Conservation (phyloP, 2,113 vertebrate species). For the Mormoops blainvillei region DNA sequence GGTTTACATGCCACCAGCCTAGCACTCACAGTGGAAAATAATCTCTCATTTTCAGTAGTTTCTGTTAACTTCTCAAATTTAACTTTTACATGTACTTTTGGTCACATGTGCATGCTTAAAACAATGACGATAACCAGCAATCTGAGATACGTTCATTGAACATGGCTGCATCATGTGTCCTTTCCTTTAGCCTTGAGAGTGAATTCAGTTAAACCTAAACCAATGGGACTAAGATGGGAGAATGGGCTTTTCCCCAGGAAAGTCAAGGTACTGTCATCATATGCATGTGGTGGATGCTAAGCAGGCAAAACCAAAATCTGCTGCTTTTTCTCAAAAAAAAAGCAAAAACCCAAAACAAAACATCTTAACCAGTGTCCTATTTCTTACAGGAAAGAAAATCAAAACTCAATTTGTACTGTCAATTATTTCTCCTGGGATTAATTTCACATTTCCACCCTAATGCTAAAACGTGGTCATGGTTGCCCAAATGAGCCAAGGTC, state of each 20-base stretch:
- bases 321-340: not conserved
- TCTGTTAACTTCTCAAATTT: not conserved
- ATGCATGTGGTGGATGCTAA: not conserved
- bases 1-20: not conserved
- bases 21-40: not conserved
- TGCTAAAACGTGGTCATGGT: not conserved
- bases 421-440: not conserved
- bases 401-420: not conserved
- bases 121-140: not conserved
- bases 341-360: no score
- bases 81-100: not conserved
- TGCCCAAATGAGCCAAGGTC: not conserved
- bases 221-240: not conserved
- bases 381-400: not conserved
- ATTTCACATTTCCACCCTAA: not conserved
- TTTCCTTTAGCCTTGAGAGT: not conserved
- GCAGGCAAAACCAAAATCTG: not conserved
- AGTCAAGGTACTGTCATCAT: not conserved
- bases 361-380: not conserved
- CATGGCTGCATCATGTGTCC: not conserved
- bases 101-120: not conserved
- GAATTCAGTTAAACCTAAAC: not conserved
- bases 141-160: not conserved
- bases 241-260: not conserved
- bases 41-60: slow-evolving; percentile 5